These are phyloP conservation scores for Uloborus diversus DNA, from an alignment of 1,140 invertebrate genomes.

Conservation along the genomic window DNA sequence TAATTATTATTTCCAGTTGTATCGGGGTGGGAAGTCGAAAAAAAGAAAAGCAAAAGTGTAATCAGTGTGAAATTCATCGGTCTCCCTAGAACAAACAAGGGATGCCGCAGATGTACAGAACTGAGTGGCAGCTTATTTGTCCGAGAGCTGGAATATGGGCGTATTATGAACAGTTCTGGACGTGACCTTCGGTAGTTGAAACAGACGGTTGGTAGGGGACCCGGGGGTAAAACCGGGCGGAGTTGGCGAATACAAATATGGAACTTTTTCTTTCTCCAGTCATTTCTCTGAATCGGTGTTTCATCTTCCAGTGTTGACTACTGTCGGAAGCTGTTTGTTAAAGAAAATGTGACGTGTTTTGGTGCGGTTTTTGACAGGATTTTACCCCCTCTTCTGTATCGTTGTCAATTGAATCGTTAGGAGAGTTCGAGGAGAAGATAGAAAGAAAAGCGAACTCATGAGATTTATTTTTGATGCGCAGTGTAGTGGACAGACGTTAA, in stretches of 20 bases:
- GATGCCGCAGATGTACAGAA: conserved; percentile 15
- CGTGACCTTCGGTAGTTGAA: neutral
- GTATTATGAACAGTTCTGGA: neutral
- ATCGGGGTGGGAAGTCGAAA: neutral
- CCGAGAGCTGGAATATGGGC: neutral
- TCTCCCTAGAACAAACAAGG: conserved; percentile 42
- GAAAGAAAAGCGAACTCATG: no score
- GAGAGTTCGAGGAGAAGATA: no score
- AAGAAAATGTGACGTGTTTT: no score
- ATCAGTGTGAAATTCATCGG: conserved; percentile 45
- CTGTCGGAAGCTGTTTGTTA: neutral
- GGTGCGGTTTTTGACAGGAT: no score
- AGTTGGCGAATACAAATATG: conserved; percentile 8
- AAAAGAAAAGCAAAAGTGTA: neutral
- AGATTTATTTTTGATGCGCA: no score
- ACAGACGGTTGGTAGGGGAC: neutral
- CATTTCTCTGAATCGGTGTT: neutral
- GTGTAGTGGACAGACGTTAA: no score
- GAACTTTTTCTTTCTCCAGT: neutral
- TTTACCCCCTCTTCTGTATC: no score
- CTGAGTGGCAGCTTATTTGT: conserved; percentile 50
- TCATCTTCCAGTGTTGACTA: conserved; percentile 34
- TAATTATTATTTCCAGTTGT: conserved; percentile 37
- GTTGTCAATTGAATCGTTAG: no score
- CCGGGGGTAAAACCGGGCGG: neutral